Evolutionary conservation across 2,888 invertebrate species (phyloP), one percentile per base, ranked within the genome.

Genomic region (Alsophila aescularia): DNA sequence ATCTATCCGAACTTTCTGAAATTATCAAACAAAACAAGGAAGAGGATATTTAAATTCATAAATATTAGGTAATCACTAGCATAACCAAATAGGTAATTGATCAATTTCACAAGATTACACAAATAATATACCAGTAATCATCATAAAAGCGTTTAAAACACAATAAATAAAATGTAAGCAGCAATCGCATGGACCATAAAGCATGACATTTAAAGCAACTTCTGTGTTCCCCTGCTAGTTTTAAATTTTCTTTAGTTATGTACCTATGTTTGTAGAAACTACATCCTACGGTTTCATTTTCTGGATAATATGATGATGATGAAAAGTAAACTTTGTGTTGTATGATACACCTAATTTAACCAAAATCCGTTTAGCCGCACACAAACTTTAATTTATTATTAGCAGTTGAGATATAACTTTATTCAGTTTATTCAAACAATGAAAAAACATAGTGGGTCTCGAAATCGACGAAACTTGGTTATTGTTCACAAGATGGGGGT

Each of bases 161-260:
- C 34, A 43, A 32, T 32, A 18, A 53, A 45, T 53, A 35, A 41
- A 39, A 16, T 37, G 13, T 8, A 15, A 32, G 13, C 31, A 41
- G 36, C 15, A 27, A 43, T 24, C 31, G 31, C 34, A 36, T 51
- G 40, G 32, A 9, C 13, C 24, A 47, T 53, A 53, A 54, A 54
- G 12, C 8, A 34, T 49, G 48, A 39, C 48, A 43, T 54, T 54
- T 53, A 39, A 24, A 24, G 9, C n/a, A 24, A 39, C 48, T 48
- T 42, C 48, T 47, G 40, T 7, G 32, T 44, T 32, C 15, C 13
- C 3, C 8, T 13, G 14, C n/a, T 24, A 6, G 4, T 40, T n/a
- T 10, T n/a, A 41, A 24, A 13, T 12, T 21, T 18, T 35, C 16
- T 16, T 29, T 29, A 41, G 29, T n/a, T 29, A 29, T 5, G 10